Evolutionary conservation across 2,797 vertebrate genomes (phyloP), one percentile per base, ranked within the genome.

Genomic region (Tapirus indicus): DNA sequence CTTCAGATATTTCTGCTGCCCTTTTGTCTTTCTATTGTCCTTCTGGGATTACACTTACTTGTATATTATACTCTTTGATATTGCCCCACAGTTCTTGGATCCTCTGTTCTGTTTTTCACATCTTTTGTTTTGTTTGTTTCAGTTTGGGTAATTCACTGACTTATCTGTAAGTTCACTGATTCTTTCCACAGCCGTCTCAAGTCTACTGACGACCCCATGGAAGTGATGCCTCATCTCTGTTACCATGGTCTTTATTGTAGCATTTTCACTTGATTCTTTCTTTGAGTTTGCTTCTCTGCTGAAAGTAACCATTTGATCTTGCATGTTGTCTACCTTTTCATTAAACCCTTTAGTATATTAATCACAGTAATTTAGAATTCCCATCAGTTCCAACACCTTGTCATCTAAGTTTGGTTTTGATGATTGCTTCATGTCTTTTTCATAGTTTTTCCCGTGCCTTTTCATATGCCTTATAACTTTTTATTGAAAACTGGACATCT

Each of bases 271-370:
- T 68, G 60, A 68, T 62, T 54, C 14, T 88, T 41, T 90, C 47
- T 85, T 77, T n/a, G 80, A 29, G 23, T 77, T 93, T 86, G 20
- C 32, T 77, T 77, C 91, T 93, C 35, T 86, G 82, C 52, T 68
- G 49, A 86, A 56, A 38, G 29, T 78, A 86, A 47, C 68, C 62
- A 68, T 86, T 77, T 93, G 60, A 69, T 27, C 41, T 35, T 68
- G 52, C 49, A 56, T 58, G 12, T 78, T 68, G 38, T 58, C 38
- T 86, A 32, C 64, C 60, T 77, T 78, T 78, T 86, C 49, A 69
- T 93, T 68, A 86, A 32, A 58, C 58, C 2, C 29, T 86, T 58
- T 56, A 44, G 35, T 78, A 35, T 69, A 58, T 58, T 86, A 91
- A 58, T 68, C 23, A 25, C 23, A 58, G 49, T 47, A 68, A 86